phyloP scores from a whole-genome alignment of 2,888 invertebrate genomes.

The Melitaea athalia region DNA sequence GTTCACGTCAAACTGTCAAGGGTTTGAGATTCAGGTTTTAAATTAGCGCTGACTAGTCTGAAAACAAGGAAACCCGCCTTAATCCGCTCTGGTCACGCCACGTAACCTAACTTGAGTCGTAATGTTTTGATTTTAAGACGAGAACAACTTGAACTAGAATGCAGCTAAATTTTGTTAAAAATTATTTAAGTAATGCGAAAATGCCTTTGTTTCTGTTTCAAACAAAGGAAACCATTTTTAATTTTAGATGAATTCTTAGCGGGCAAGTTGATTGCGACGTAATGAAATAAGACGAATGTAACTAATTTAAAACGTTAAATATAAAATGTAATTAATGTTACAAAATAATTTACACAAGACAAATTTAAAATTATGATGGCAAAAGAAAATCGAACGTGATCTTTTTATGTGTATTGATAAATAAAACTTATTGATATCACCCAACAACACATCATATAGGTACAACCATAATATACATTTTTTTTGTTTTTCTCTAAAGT shows the following conservation, averaged over 20 bases:
- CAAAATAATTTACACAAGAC: no score
- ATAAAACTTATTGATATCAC: no score
- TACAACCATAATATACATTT: no score
- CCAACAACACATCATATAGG: no score
- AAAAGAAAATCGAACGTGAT: not conserved
- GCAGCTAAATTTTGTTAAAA: conserved; percentile 26
- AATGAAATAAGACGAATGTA: not conserved
- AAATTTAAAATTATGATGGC: not conserved
- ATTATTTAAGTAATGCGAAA: conserved; percentile 25
- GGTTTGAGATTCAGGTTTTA: conserved; percentile 69
- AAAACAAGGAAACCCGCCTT: conserved; percentile 52
- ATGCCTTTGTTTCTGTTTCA: conserved; percentile 15
- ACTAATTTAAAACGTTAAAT: not conserved
- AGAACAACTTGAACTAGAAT: conserved; percentile 20
- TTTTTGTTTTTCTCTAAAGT: no score
- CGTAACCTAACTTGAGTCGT: conserved; percentile 44
- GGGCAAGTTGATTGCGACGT: not conserved
- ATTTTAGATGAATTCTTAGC: conserved; percentile 1
- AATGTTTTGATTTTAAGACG: conserved; percentile 34
- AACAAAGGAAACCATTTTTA: conserved; percentile 12
- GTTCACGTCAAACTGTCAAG: conserved; percentile 69
- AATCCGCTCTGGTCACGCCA: conserved; percentile 65
- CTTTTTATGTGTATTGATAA: no score
- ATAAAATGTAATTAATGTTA: not conserved
- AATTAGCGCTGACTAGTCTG: conserved; percentile 67